phyloP scores from a whole-genome alignment of 2,797 vertebrate species.

The Brachyrhaphis roseni region DNA sequence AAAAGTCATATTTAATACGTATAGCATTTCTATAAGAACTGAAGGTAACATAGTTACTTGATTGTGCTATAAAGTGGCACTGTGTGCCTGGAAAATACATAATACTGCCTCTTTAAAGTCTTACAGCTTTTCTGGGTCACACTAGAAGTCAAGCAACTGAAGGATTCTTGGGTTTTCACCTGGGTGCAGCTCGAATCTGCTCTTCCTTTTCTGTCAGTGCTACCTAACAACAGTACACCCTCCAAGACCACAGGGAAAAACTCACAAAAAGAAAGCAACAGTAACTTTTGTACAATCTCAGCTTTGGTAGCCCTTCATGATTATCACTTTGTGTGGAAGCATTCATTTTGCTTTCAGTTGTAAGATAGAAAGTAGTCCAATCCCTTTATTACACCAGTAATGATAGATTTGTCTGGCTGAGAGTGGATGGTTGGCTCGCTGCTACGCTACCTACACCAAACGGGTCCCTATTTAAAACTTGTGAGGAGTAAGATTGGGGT shows the following conservation, averaged over 20 bases:
- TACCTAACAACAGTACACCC: slow-evolving; percentile 44
- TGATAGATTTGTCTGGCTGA: slow-evolving; percentile 75
- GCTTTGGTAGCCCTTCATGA: slow-evolving; percentile 69
- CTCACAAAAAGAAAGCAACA: slow-evolving; percentile 55
- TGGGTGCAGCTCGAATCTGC: neutral
- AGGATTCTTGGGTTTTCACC: slow-evolving; percentile 1
- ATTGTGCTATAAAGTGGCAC: no score
- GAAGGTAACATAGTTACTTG: no score
- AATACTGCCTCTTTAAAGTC: neutral
- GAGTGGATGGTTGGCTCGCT: slow-evolving; percentile 60
- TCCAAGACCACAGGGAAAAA: slow-evolving; percentile 52
- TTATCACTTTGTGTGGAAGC: slow-evolving; percentile 78
- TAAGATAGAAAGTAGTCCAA: slow-evolving; percentile 68
- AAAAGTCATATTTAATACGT: no score
- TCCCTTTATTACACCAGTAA: slow-evolving; percentile 76
- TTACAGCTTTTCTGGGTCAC: neutral
- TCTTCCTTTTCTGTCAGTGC: slow-evolving; percentile 29
- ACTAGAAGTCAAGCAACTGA: neutral
- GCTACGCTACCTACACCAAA: slow-evolving; percentile 73
- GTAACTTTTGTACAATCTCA: slow-evolving; percentile 59
- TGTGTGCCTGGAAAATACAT: no score
- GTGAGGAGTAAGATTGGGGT: slow-evolving; percentile 75
- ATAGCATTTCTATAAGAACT: no score
- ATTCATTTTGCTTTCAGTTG: slow-evolving; percentile 80
- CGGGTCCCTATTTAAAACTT: slow-evolving; percentile 72